Evolutionary conservation across 2,113 vertebrate species (phyloP), one percentile per base, ranked within the genome.

Genomic region (Fregetta grallaria): DNA sequence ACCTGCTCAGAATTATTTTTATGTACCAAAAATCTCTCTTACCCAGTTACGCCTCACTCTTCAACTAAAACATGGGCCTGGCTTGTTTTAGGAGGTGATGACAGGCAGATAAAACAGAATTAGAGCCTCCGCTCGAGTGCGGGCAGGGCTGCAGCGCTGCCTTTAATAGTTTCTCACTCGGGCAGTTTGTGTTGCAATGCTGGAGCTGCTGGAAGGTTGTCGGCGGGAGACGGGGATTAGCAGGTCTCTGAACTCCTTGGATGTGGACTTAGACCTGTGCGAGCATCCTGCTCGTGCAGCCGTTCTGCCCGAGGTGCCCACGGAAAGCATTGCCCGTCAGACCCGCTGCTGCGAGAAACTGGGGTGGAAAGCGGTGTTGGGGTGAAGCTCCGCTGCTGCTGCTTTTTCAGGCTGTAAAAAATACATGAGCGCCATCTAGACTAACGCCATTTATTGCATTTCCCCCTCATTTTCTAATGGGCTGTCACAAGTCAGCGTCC

Each of bases 71-170:
- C 86, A 40, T 0, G 75, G 67, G 56, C 65, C 91, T 96, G 94
- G 91, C 68, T 91, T 94, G 89, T 92, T 96, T 96, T 87, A 91
- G 84, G 89, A 94, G 80, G 93, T 94, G 96, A 59, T 95, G 96
- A 95, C 94, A 96, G 78, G 94, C 61, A 95, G 95, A 95, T 94
- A 89, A 96, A 94, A 77, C 52, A 83, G 89, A 91, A 92, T 95
- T 91, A 81, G 88, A 96, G 89, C 72, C 79, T 84, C 49, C 0
- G 1, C 74, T 92, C 0, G 1, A 34, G 42, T 18, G 45, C 1
- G 2, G 91, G 92, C 88, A 77, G 67, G 42, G 58, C 88, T 88
- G 90, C 68, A 30, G 70, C 1, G 10, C 86, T 80, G 94, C 75
- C 55, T 92, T 56, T 42, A 11, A 1, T 70, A 14, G 71, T 40